Evolutionary conservation across 2,113 vertebrate genomes (phyloP), one percentile per base, ranked within the genome.

Genomic region (Harpagus bidentatus): DNA sequence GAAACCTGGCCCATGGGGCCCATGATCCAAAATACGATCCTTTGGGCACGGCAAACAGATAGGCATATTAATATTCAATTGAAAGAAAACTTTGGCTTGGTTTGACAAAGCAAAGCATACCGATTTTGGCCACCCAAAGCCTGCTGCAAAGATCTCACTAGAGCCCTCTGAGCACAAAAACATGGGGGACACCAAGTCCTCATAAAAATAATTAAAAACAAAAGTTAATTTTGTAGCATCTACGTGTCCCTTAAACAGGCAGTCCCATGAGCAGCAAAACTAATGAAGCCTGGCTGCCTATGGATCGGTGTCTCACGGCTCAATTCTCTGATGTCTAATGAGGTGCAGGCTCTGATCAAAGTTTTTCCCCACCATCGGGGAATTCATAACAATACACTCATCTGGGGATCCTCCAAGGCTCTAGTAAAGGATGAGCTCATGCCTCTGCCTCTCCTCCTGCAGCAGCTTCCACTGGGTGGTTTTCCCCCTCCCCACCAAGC

Each of bases 271-370:
- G 97, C 84, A 62, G 56, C 66, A 42, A 5, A 23, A 23, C 84
- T 97, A 96, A 96, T 91, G 95, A 96, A 93, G 95, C 95, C 78
- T 78, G 84, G 10, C 89, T 94, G 94, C 91, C 95, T 86, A 91
- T 96, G 95, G 95, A 96, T 96, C 36, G 6, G 29, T 45, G 93
- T 96, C 96, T 96, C 96, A 76, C 34, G 34, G 93, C 95, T 96
- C 93, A 95, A 93, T 93, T 95, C 96, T 96, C 95, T 89, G 89
- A 91, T 93, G 93, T 69, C 95, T 96, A 96, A 97, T 89, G 95
- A 97, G 95, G 95, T 90, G 90, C 95, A 87, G 85, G 95, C 95
- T 95, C 95, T 88, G 96, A 97, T 96, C 96, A 96, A 94, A 96
- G 93, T 65, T 90, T 65, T 22, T 18, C 80, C 94, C 65, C 78